Evolutionary conservation across 92 coral and sea anemone genomes (phyloP).

Genomic region (Actinernus sp.): DNA sequence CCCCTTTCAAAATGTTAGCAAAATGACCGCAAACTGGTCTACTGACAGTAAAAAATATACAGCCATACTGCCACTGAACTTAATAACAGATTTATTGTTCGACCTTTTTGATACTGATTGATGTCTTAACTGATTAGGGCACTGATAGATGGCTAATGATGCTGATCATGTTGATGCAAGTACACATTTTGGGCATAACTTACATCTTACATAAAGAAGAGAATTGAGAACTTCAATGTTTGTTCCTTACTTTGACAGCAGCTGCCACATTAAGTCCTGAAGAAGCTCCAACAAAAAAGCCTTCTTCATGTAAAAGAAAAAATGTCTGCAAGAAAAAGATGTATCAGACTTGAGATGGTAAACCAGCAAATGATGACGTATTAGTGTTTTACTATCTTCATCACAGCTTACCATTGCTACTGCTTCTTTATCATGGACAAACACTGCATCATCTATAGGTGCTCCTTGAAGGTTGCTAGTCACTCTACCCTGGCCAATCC

Average conservation of each 20-base stretch:
- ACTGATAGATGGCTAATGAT: too few relatives aligned
- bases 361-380: neutral
- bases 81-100: too few relatives aligned
- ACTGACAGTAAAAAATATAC: too few relatives aligned
- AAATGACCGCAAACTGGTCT: too few relatives aligned
- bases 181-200: neutral
- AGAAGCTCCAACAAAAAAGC: conserved; percentile 96
- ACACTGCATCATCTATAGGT: conserved; percentile 93
- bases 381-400: too few relatives aligned
- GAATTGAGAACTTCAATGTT: neutral
- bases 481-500: conserved; percentile 98
- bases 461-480: conserved; percentile 91
- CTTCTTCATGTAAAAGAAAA: conserved; percentile 93
- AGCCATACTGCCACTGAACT: too few relatives aligned
- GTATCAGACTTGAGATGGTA: neutral
- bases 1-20: too few relatives aligned
- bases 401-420: conserved; percentile 77
- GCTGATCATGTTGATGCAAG: neutral
- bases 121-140: too few relatives aligned
- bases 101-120: too few relatives aligned
- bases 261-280: conserved; percentile 97
- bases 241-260: conserved; percentile 82
- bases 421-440: conserved; percentile 85
- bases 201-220: too few relatives aligned
- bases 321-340: conserved; percentile 62